Conservation (phyloP, 2,113 vertebrate species). For the Sturnus vulgaris region DNA sequence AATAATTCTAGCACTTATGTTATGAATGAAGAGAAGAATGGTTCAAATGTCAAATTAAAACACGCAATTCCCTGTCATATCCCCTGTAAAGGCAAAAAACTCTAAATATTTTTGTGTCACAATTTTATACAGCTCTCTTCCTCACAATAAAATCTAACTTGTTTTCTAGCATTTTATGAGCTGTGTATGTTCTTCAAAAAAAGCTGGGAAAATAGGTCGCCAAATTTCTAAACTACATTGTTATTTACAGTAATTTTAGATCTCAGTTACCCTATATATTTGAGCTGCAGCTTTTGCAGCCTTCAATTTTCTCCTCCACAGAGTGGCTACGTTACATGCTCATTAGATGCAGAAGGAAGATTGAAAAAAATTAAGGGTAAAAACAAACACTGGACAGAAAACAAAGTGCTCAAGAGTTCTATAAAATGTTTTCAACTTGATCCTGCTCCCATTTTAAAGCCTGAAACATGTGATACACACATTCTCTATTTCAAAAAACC, state of each 20-base stretch:
- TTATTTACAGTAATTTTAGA: constrained; percentile 40
- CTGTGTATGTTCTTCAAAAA: background rate
- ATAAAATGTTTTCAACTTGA: background rate
- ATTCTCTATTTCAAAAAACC: background rate
- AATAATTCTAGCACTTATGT: background rate
- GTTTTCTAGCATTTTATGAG: background rate
- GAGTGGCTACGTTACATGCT: background rate
- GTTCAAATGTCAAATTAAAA: background rate
- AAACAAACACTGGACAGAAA: constrained; percentile 37
- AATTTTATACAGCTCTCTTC: background rate
- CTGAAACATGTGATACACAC: background rate
- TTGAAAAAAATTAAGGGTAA: background rate
- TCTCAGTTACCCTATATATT: constrained; percentile 24
- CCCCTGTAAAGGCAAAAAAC: background rate
- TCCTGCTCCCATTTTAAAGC: background rate
- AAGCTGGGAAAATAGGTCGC: background rate
- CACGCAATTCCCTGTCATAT: background rate
- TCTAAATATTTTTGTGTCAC: background rate
- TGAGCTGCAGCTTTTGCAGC: background rate
- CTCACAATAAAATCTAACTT: background rate
- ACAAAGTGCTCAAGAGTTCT: constrained; percentile 14
- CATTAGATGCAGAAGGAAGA: constrained; percentile 19
- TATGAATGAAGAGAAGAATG: background rate
- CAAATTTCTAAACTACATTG: constrained; percentile 9
- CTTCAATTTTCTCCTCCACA: constrained; percentile 47